A percentile compares a stretch with the other conserved stretches of the same genome.
Conservation (phyloP, 2,113 vertebrate genomes). For the Nannospalax galili region DNA sequence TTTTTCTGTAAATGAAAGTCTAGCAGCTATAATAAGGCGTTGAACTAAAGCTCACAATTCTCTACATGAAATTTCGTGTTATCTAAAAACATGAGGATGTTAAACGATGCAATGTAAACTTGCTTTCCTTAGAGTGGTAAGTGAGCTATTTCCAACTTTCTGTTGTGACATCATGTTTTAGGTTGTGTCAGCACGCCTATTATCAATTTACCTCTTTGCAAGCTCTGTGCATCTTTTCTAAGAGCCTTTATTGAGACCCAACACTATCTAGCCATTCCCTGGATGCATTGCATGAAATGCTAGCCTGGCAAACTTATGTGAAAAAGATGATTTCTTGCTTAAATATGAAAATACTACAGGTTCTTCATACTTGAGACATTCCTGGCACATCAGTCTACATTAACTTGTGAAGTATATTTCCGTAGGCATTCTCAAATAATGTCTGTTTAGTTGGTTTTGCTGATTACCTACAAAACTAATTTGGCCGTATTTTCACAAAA, state of each 20-base stretch:
- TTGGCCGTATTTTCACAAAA: conserved; percentile 30
- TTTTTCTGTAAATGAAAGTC: conserved; percentile 41
- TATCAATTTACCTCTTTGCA: conserved; percentile 55
- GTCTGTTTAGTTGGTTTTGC: not conserved
- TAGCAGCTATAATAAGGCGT: not conserved
- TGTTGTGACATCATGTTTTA: conserved; percentile 64
- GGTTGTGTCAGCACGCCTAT: conserved; percentile 51
- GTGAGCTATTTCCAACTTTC: conserved; percentile 68
- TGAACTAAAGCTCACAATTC: not conserved
- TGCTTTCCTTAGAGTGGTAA: conserved; percentile 42
- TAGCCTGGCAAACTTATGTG: not conserved
- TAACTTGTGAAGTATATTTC: not conserved
- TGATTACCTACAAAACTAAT: conserved; percentile 42
- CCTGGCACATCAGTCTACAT: not conserved
- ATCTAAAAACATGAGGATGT: not conserved
- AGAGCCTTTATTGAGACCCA: not conserved
- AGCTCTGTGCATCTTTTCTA: conserved; percentile 20
- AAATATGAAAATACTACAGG: not conserved
- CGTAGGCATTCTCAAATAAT: not conserved
- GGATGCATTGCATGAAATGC: not conserved
- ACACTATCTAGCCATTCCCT: not conserved
- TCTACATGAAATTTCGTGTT: not conserved
- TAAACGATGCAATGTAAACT: conserved; percentile 58
- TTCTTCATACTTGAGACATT: not conserved
- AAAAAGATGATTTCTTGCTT: conserved; percentile 2